Percentiles rank a stretch among this genome's conserved stretches.
Conservation (phyloP, 2,888 invertebrate species). For the Thereva unica region DNA sequence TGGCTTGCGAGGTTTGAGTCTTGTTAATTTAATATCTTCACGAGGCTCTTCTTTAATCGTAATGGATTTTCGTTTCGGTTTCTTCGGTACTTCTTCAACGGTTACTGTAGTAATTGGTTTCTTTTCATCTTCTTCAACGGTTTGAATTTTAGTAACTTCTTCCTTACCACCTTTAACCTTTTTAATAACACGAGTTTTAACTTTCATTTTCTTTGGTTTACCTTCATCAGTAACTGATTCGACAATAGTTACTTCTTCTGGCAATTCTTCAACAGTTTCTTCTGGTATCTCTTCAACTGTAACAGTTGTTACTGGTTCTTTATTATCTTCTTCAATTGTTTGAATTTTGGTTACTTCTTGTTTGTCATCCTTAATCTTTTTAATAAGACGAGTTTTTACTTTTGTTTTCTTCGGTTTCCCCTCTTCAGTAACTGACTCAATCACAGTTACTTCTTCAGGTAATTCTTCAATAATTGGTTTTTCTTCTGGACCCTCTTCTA, state of each 20-base stretch:
- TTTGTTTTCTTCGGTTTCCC: constrained; percentile 49
- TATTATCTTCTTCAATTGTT: constrained; percentile 59
- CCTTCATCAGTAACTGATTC: constrained; percentile 50
- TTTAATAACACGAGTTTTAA: constrained; percentile 53
- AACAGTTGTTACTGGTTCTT: constrained; percentile 52
- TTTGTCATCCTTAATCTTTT: constrained; percentile 50
- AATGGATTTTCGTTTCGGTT: constrained; percentile 44
- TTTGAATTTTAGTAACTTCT: constrained; percentile 51
- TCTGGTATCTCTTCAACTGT: constrained; percentile 45
- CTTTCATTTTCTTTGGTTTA: constrained; percentile 45
- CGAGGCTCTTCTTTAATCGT: constrained; percentile 39
- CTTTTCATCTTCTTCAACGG: constrained; percentile 48
- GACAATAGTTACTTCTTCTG: constrained; percentile 49
- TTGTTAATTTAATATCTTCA: constrained; percentile 51
- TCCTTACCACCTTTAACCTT: constrained; percentile 52
- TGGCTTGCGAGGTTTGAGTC: constrained; percentile 42
- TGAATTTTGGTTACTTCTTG: constrained; percentile 57
- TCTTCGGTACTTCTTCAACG: constrained; percentile 48
- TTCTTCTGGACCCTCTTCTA: constrained; percentile 48
- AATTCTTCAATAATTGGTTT: constrained; percentile 46
- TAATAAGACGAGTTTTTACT: constrained; percentile 52
- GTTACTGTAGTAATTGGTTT: constrained; percentile 50
- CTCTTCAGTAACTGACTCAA: constrained; percentile 51
- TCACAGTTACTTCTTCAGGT: constrained; percentile 51
- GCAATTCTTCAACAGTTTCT: constrained; percentile 40